Evolutionary conservation across 2,888 invertebrate species (phyloP), one percentile per base, ranked within the genome.

Genomic region (Hesperia comma): DNA sequence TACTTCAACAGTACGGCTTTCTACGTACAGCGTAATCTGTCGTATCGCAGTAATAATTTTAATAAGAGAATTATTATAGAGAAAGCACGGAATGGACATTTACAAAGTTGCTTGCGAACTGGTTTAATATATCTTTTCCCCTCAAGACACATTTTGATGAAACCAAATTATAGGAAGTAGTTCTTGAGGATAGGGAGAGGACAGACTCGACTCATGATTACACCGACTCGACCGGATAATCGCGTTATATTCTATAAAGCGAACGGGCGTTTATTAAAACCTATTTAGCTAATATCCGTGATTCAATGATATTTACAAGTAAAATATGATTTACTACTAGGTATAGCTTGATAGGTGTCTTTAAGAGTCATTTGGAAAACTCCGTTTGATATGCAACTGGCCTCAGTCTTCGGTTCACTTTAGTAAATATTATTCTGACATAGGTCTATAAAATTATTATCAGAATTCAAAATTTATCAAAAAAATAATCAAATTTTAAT

Each of bases 121-220:
- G 67, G 84, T 82, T 80, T 77, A 77, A 60, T 60, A 54, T 43
- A 53, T 19, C 77, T 74, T 73, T 75, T 75, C 75, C 79, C 79
- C 78, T 69, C 66, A 71, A 77, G 79, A 74, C 71, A 51, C 74
- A 79, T 82, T 82, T 77, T 77, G 78, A 79, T 79, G 76, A 72
- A 78, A 74, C 80, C 74, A 84, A 87, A 86, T 87, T 86, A 85
- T 83, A 84, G 81, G 82, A 81, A 83, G 78, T 72, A 69, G 70
- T 61, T 70, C 70, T 67, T 70, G 69, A 70, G 73, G 70, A 75
- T 74, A 64, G 66, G 68, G 51, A 70, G 68, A 73, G 67, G 73
- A 76, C 75, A 75, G 73, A 61, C 56, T 55, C 14, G 37, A 0
- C 33, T 70, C 67, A 56, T 74, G 75, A 78, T 78, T 75, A 76